Conservation (phyloP, 2,888 invertebrate genomes). For the Lithophane ornitopus region DNA sequence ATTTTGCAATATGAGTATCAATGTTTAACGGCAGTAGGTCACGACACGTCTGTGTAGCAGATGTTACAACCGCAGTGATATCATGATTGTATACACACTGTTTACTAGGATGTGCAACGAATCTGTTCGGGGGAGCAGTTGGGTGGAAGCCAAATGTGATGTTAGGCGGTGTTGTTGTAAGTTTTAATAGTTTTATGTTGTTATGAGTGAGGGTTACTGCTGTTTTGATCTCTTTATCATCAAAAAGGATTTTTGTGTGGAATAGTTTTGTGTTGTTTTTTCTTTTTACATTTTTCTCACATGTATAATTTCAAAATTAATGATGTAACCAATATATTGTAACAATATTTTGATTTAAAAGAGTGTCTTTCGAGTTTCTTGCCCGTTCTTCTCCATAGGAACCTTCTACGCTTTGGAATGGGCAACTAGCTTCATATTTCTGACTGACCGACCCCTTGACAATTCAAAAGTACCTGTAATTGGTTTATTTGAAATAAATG, state of each 20-base stretch:
- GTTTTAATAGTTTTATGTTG: slow-evolving; percentile 13
- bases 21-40: slow-evolving; percentile 72
- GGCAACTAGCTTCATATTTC: too few species aligned
- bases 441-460: too few species aligned
- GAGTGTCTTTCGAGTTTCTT: too few species aligned
- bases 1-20: slow-evolving; percentile 67
- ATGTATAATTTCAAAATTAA: too few species aligned
- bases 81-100: slow-evolving; percentile 67
- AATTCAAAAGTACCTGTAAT: too few species aligned
- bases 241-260: neutral
- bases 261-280: too few species aligned
- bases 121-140: slow-evolving; percentile 26
- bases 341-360: too few species aligned
- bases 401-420: too few species aligned
- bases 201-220: neutral
- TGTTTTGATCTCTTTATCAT: neutral
- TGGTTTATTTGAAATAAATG: too few species aligned
- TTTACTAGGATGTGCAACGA: slow-evolving; percentile 6
- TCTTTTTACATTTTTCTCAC: too few species aligned
- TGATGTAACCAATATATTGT: too few species aligned
- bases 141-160: slow-evolving; percentile 50
- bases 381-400: too few species aligned
- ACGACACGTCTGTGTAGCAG: slow-evolving; percentile 73
- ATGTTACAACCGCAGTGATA: slow-evolving; percentile 76
- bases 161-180: slow-evolving; percentile 18